Evolutionary conservation across 2,797 vertebrate species (phyloP).

Genomic region (Percopsis omiscomaycus): DNA sequence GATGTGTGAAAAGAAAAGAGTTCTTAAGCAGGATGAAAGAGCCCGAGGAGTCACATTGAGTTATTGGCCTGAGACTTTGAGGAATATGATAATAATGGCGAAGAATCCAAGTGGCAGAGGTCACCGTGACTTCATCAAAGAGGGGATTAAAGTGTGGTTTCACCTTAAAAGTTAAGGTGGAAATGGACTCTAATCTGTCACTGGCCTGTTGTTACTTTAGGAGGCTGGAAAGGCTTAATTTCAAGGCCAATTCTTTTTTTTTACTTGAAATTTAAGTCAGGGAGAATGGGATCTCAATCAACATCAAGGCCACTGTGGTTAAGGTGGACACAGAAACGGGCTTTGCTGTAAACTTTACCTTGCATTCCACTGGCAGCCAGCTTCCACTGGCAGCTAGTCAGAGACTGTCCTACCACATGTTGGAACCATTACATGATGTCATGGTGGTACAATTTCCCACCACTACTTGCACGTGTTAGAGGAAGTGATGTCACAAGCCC

Average conservation of each 20-base stretch:
- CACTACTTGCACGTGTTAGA: constrained; percentile 58
- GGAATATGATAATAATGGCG: constrained; percentile 60
- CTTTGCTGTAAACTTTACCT: constrained; percentile 36
- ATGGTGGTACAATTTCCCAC: constrained; percentile 72
- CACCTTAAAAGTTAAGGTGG: constrained; percentile 49
- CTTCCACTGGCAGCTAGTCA: constrained; percentile 41
- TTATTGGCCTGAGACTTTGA: constrained; percentile 59
- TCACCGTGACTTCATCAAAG: constrained; percentile 59
- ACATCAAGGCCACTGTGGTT: constrained; percentile 12
- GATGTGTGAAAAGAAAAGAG: constrained; percentile 66
- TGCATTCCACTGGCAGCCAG: constrained; percentile 25
- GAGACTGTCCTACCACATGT: constrained; percentile 59
- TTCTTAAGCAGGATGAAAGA: constrained; percentile 62
- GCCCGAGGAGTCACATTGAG: constrained; percentile 56
- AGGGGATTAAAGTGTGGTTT: constrained; percentile 49
- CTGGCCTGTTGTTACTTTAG: constrained; percentile 26
- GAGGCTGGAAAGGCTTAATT: constrained; percentile 25
- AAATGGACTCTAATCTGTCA: constrained; percentile 41
- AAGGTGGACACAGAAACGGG: constrained; percentile 23
- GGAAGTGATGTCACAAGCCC: constrained; percentile 68
- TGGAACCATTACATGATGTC: constrained; percentile 75
- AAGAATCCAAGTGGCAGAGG: constrained; percentile 33
- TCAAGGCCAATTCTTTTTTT: constrained; percentile 24
- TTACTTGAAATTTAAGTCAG: constrained; percentile 36
- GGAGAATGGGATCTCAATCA: constrained; percentile 33